Evolutionary conservation across 2,888 invertebrate genomes (phyloP), one percentile per base, ranked within the genome.

Genomic region (Calliphora vomitoria): DNA sequence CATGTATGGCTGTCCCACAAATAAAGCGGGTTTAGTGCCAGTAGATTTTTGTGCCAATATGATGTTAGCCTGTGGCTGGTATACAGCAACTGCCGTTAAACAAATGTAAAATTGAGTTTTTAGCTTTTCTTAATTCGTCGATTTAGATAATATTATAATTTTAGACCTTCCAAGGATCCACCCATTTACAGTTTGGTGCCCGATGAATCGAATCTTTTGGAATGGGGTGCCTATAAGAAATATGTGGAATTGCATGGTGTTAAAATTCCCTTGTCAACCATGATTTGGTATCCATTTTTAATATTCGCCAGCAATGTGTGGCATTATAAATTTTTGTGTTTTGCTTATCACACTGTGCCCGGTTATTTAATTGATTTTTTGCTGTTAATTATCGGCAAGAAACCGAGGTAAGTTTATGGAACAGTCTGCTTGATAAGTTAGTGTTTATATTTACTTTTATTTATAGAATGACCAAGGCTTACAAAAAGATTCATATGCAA

Each of bases 181-280:
- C 76, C 89, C 6, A 91, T 92, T 38, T 98, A 97, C 94, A 98
- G 98, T 94, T 97, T 96, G 93, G 97, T 98, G 2, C 97, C 98
- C 0, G 97, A 97, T 0, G 94, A 95, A 1, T 95, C 97, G 86
- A 97, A 98, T 91, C 96, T 96, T 1, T 94, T 98, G 60, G 96
- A 96, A 0, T 99, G 98, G 98, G 95, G 94, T 0, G 95, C 96
- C 66, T 97, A 97, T 90, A 94, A 71, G 1, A 41, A 83, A 1
- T 80, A 80, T 15, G 71, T 90, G 1, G 4, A 81, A 0, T n/a
- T 0, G 0, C 94, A 95, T 83, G 95, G 95, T 0, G 89, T 93
- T 0, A 90, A 93, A 58, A 95, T 94, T 50, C 97, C 97, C 0
- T 95, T 96, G 0, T 94, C 93, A 0, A 95, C 95, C 88, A 95